A percentile compares a stretch with the other conserved stretches of the same genome.
These are phyloP conservation scores for Tethea ocularis DNA, from an alignment of 2,888 invertebrate genomes.

Conservation along the genomic window DNA sequence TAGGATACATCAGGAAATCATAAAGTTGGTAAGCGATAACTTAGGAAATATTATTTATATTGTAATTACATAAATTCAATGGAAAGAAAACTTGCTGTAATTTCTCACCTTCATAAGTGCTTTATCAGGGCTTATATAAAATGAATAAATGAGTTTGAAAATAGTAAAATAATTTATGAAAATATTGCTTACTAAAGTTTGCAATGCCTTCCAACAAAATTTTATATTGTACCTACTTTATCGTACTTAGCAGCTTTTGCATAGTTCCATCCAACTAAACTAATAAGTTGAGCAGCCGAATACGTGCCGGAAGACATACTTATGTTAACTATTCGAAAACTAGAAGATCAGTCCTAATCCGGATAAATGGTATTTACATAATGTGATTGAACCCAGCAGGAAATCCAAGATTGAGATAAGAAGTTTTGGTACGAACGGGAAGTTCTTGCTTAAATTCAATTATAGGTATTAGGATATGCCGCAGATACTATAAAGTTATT, in stretches of 20 bases:
- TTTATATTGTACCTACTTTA: too few relatives aligned
- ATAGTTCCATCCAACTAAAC: not conserved
- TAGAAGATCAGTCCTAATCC: not conserved
- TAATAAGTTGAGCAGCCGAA: not conserved
- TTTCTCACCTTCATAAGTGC: too few relatives aligned
- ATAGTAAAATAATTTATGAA: too few relatives aligned
- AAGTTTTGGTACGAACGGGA: not conserved
- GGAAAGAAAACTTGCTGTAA: too few relatives aligned
- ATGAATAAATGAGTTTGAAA: too few relatives aligned
- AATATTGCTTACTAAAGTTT: too few relatives aligned
- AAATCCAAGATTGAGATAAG: not conserved
- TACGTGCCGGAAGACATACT: not conserved
- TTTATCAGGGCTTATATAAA: too few relatives aligned
- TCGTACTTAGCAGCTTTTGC: not conserved
- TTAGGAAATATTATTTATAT: too few relatives aligned
- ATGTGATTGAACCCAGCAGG: constrained; percentile 2
- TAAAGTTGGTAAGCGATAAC: constrained; percentile 52
- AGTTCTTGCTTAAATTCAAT: not conserved
- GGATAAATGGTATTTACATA: not conserved
- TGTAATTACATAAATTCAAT: too few relatives aligned
- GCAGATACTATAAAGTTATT: not conserved
- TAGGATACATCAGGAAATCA: constrained; percentile 74
- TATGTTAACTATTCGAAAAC: constrained; percentile 4
- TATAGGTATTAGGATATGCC: not conserved
- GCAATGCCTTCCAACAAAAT: too few relatives aligned